Evolutionary conservation across 1,140 invertebrate genomes (phyloP).

Genomic region (Maniola jurtina): DNA sequence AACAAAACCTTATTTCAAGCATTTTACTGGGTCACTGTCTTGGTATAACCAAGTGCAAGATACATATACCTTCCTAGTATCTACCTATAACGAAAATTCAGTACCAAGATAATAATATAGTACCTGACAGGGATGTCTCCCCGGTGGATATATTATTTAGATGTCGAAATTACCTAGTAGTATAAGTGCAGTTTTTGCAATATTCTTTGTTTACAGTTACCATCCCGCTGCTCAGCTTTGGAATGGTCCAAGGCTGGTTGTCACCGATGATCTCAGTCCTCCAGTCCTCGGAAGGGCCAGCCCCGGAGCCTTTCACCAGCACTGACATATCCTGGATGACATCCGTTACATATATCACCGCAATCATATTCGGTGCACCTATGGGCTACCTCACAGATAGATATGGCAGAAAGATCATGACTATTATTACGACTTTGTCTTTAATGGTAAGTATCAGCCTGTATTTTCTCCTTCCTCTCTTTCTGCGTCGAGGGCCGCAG

Average conservation of each 20-base stretch:
- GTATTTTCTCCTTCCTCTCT: not conserved
- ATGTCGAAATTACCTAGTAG: too few relatives aligned
- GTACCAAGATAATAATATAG: too few relatives aligned
- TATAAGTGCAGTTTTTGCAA: too few relatives aligned
- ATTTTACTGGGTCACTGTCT: too few relatives aligned
- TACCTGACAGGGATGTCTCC: too few relatives aligned
- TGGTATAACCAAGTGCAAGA: too few relatives aligned
- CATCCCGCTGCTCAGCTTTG: conserved; percentile 64
- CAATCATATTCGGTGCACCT: conserved; percentile 61
- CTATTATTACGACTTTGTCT: conserved; percentile 57
- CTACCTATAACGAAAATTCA: too few relatives aligned
- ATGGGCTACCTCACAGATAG: conserved; percentile 64
- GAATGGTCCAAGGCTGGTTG: conserved; percentile 69
- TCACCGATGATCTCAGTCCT: conserved; percentile 65
- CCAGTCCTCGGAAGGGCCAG: conserved; percentile 50
- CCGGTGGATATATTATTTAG: too few relatives aligned
- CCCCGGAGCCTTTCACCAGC: conserved; percentile 47
- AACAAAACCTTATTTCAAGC: too few relatives aligned
- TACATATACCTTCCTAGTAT: too few relatives aligned
- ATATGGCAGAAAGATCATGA: conserved; percentile 65
- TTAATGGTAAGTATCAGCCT: conserved; percentile 56
- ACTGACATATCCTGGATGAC: conserved; percentile 64
- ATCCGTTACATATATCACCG: conserved; percentile 66
- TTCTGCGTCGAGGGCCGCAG: not conserved
- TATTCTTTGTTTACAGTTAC: conserved; percentile 50